A percentile compares a stretch with the other conserved stretches of the same genome.
Evolutionary conservation across 2,888 invertebrate species (phyloP).

Genomic region (Nowickia ferox): DNA sequence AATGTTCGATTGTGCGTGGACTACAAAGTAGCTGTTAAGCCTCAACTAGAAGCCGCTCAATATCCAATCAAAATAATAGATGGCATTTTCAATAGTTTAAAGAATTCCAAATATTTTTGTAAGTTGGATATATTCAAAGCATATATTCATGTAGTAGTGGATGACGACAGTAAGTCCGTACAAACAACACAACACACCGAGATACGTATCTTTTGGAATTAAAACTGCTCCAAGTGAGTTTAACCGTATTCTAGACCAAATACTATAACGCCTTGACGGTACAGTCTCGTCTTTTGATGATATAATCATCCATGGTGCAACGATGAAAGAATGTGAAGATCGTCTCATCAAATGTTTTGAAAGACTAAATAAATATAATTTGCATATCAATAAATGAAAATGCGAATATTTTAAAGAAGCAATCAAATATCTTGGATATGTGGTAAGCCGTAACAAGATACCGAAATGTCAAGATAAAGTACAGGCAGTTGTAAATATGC

Average conservation of each 20-base stretch:
- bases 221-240: conserved; percentile 36
- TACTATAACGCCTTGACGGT: conserved; percentile 39
- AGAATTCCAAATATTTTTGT: not conserved
- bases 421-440: no score
- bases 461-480: not conserved
- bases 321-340: not conserved
- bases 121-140: conserved; percentile 8
- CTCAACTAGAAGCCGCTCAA: not conserved
- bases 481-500: not conserved
- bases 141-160: conserved; percentile 14
- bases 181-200: conserved; percentile 24
- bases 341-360: not conserved
- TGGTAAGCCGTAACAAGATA: not conserved
- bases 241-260: conserved; percentile 52
- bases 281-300: conserved; percentile 9
- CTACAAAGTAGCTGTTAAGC: no score
- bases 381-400: not conserved
- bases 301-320: not conserved
- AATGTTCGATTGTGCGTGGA: no score
- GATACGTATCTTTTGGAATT: conserved; percentile 1
- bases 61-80: not conserved
- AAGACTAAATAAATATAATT: not conserved
- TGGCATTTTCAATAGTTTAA: not conserved
- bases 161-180: not conserved
- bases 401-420: not conserved